These are phyloP conservation scores for Patella ulyssiponensis DNA, from an alignment of 2,888 invertebrate species.

Conservation along the genomic window DNA sequence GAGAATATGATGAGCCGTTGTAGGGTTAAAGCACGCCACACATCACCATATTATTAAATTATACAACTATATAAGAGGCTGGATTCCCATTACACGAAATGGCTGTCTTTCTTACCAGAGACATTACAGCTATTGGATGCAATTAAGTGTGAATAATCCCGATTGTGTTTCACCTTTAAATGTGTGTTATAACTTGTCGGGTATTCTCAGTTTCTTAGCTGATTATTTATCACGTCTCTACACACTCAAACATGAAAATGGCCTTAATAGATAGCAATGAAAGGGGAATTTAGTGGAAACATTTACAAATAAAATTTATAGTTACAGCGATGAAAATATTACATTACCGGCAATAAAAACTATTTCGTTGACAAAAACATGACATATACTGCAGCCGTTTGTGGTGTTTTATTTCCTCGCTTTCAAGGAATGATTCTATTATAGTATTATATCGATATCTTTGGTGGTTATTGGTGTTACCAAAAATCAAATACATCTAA, in stretches of 20 bases:
- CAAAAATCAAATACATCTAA: too few species aligned
- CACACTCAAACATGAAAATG: conserved; percentile 3
- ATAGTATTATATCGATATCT: too few species aligned
- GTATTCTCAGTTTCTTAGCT: not conserved
- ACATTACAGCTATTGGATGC: conserved; percentile 5
- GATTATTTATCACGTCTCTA: conserved; percentile 9
- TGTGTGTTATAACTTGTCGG: not conserved
- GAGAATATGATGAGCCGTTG: not conserved
- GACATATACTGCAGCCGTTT: too few species aligned
- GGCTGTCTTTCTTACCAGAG: not conserved
- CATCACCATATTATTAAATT: conserved; percentile 4
- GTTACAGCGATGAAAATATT: too few species aligned
- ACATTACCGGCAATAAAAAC: too few species aligned
- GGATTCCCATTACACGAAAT: conserved; percentile 2
- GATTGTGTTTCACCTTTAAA: conserved; percentile 8
- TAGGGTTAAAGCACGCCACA: conserved; percentile 12
- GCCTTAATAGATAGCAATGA: not conserved
- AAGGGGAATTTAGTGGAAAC: not conserved
- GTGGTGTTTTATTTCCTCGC: too few species aligned
- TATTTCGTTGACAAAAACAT: too few species aligned
- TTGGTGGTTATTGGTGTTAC: too few species aligned
- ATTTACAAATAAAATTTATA: not conserved
- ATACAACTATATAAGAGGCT: conserved; percentile 3
- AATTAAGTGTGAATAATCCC: conserved; percentile 11
- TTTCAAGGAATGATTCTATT: too few species aligned